Evolutionary conservation across 1,140 invertebrate genomes (phyloP).

Genomic region (Manduca sexta): DNA sequence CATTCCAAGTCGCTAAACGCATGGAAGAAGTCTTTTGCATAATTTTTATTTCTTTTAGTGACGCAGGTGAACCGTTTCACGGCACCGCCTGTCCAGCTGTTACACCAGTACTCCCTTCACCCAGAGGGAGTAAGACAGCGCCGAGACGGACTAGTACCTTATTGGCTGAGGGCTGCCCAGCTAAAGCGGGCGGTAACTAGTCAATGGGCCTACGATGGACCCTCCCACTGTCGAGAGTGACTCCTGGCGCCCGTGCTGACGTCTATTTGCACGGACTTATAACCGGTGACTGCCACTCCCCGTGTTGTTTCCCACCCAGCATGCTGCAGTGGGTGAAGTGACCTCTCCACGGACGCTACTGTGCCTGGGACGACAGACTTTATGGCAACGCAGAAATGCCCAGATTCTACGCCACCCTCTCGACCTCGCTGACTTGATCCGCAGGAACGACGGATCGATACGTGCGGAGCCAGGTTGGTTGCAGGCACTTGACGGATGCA

Average conservation of each 20-base stretch:
- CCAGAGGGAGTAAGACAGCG: background rate
- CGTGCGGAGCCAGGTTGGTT: background rate
- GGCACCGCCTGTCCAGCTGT: background rate
- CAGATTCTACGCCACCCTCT: no score
- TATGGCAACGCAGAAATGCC: no score
- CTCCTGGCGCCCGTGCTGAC: constrained; percentile 3
- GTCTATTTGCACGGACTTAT: constrained; percentile 5
- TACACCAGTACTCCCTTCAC: background rate
- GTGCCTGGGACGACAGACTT: no score
- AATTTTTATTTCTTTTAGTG: background rate
- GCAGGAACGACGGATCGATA: background rate
- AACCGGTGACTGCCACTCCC: constrained; percentile 21
- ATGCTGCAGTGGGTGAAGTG: no score
- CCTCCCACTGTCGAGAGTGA: constrained; percentile 19
- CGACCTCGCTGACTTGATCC: no score
- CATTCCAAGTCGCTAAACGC: constrained; percentile 7
- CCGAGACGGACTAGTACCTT: background rate
- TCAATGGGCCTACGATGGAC: constrained; percentile 18
- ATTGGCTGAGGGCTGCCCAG: constrained; percentile 15
- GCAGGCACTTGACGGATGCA: background rate
- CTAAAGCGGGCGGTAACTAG: constrained; percentile 18
- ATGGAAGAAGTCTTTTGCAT: background rate
- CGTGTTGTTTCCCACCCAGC: no score
- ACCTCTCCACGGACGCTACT: no score
- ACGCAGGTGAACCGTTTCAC: background rate